These are phyloP conservation scores for Tryphoninae sp. DNA, from an alignment of 2,888 invertebrate genomes.

Conservation along the genomic window DNA sequence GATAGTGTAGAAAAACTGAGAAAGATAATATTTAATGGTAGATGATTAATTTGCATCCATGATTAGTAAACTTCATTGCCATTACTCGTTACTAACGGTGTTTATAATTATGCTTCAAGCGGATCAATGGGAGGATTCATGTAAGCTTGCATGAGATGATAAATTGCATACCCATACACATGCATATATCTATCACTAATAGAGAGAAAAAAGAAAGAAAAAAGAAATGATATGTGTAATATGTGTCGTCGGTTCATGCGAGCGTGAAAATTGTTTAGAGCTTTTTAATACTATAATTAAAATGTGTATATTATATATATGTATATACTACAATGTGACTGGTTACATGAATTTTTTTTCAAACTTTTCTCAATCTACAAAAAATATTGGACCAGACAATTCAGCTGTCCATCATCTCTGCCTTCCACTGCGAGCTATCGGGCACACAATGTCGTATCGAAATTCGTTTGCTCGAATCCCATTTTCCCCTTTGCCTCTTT, in stretches of 20 bases:
- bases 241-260: conserved; percentile 55
- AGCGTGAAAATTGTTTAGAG: conserved; percentile 40
- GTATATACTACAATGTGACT: conserved; percentile 6
- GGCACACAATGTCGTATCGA: conserved; percentile 60
- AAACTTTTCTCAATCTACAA: conserved; percentile 30
- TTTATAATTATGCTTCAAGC: conserved; percentile 73
- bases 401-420: conserved; percentile 58
- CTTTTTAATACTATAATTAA: conserved; percentile 23
- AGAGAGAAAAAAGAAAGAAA: conserved; percentile 38
- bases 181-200: conserved; percentile 43
- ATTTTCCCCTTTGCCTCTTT: neutral
- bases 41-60: neutral
- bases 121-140: conserved; percentile 69
- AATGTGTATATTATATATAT: neutral
- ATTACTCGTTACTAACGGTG: conserved; percentile 65
- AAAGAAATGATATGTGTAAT: conserved; percentile 43
- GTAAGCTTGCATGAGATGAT: conserved; percentile 72
- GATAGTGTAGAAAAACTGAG: conserved; percentile 8
- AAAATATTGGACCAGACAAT: conserved; percentile 31
- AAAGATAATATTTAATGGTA: too few species aligned
- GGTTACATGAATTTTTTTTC: conserved; percentile 22
- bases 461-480: conserved; percentile 34
- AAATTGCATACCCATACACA: conserved; percentile 45
- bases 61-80: conserved; percentile 31
- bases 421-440: conserved; percentile 64